A percentile compares a stretch with the other conserved stretches of the same genome.
These are phyloP conservation scores for Chiridota heheva DNA, from an alignment of 35 echinoderm and acorn worm genomes.

Conservation along the genomic window DNA sequence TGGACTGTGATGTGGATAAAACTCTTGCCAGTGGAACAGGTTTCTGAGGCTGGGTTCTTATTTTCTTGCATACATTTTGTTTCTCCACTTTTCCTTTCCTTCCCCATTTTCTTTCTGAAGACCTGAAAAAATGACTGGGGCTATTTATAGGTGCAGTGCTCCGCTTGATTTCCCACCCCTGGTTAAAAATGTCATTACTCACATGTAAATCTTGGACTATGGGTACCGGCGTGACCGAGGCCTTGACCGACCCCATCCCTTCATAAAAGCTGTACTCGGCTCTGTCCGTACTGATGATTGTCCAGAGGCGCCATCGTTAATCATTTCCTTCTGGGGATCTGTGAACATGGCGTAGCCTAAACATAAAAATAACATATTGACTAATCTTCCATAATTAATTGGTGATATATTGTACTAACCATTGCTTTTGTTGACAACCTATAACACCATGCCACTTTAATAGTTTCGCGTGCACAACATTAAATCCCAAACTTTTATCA, in stretches of 20 bases:
- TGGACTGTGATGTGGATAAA: too few relatives aligned
- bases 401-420: not conserved
- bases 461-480: too few relatives aligned
- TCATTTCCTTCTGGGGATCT: constrained; percentile 90
- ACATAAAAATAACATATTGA: too few relatives aligned
- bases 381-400: not conserved
- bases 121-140: too few relatives aligned
- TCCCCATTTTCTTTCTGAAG: too few relatives aligned
- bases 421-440: not conserved
- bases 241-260: constrained; percentile 92
- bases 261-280: constrained; percentile 98
- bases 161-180: too few relatives aligned
- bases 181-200: not conserved
- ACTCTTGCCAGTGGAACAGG: too few relatives aligned
- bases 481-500: too few relatives aligned
- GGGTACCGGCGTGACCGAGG: constrained; percentile 83
- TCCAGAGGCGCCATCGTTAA: constrained; percentile 98
- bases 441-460: not conserved
- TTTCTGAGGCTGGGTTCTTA: too few relatives aligned
- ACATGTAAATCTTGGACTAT: constrained; percentile 70
- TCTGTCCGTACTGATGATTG: constrained; percentile 94
- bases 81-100: too few relatives aligned
- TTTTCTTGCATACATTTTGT: too few relatives aligned
- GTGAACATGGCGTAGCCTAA: constrained; percentile 89
- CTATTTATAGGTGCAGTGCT: too few relatives aligned